Percentiles rank a stretch among this genome's conserved stretches.
Conservation (phyloP, 2,888 invertebrate genomes). For the Dryobota labecula region DNA sequence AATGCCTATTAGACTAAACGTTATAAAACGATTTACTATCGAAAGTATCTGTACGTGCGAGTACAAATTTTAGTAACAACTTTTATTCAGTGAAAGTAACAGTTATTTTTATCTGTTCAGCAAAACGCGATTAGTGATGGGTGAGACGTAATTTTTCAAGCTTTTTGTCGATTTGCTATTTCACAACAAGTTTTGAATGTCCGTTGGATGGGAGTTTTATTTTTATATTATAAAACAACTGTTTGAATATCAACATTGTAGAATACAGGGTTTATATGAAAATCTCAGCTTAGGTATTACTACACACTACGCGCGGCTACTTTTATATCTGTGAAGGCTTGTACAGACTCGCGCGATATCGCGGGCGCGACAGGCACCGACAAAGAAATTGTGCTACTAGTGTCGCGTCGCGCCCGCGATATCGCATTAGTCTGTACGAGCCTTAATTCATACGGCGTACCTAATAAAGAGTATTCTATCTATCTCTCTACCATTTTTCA, state of each 20-base stretch:
- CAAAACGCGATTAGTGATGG: conserved; percentile 54
- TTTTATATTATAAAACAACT: conserved; percentile 28
- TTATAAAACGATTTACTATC: conserved; percentile 37
- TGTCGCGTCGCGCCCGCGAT: too few species aligned
- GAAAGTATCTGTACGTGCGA: conserved; percentile 50
- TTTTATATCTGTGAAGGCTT: too few species aligned
- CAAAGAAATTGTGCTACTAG: too few species aligned
- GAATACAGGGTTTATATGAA: too few species aligned
- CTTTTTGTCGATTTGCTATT: conserved; percentile 51
- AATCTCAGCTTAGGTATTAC: too few species aligned
- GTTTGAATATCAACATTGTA: conserved; percentile 11
- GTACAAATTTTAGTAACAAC: conserved; percentile 38
- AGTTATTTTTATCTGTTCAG: conserved; percentile 49
- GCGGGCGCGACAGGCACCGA: too few species aligned
- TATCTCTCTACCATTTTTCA: too few species aligned
- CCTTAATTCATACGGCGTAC: too few species aligned
- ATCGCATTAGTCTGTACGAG: too few species aligned
- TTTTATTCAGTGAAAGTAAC: conserved; percentile 60
- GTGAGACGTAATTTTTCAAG: conserved; percentile 58
- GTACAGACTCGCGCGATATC: too few species aligned
- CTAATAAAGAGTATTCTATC: too few species aligned
- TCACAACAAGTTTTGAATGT: conserved; percentile 45
- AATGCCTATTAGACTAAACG: conserved; percentile 7
- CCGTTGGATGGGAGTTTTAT: conserved; percentile 18
- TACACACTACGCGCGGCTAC: too few species aligned